Base-by-base conservation (phyloP, 2,113 vertebrate species). In the Copsychus sechellarum region DNA sequence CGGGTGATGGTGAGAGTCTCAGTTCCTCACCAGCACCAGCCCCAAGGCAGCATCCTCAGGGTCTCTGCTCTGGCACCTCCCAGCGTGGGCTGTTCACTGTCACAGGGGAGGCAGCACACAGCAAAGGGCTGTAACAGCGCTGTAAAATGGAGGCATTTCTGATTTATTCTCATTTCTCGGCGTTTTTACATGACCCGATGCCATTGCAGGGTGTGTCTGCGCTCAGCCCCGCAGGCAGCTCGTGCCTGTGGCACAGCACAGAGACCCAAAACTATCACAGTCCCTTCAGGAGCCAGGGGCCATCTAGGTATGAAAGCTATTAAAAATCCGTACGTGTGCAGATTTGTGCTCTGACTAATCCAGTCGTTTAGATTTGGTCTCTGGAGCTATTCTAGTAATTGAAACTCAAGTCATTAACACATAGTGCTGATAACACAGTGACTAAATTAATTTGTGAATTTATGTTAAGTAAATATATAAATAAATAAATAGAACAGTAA, bases 311-410 rank as follows among this genome's bases (percentile, higher is more conserved):
- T 24, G 61, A 88, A 77, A 86, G 82, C 58, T 42, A n/a, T 88
- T 78, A 67, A 64, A 92, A 91, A 87, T 60, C 61, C 9, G 0
- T 47, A 5, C 0, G 0, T 81, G 43, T 28, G 38, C 0, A 1
- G 48, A 56, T 84, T 81, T 70, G 21, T 71, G 81, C 73, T 92
- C 66, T 76, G 65, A 67, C 81, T 91, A 90, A 96, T 92, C 76
- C 81, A 38, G 33, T 64, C 25, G 14, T 90, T 95, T 88, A 81
- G 81, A 29, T 79, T 93, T 45, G 65, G 56, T 83, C 81, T 92
- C 90, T 76, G 76, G 79, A 96, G 82, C 64, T 66, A 7, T 45
- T 93, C 40, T 79, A 65, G 82, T 81, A 93, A 90, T 65, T 79
- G 80, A 81, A 90, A 81, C 58, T 81, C 36, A 26, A 76, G 45